Conservation (phyloP, 2,797 vertebrate species). For the Sebastes hubbsi region DNA sequence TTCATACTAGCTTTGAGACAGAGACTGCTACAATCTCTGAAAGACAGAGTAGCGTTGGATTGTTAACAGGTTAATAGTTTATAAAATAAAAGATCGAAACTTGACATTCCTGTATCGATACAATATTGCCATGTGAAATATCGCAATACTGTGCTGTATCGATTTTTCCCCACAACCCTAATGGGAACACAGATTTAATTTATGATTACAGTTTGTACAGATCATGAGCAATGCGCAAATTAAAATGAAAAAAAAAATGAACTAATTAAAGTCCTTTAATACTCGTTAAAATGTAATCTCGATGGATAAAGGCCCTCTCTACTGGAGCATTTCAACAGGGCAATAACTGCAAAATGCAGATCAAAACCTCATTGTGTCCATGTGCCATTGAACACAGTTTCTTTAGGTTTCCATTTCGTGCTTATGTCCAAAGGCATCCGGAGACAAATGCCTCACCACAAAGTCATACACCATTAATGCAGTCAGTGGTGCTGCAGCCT, state of each 20-base stretch:
- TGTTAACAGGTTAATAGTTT: too few relatives aligned
- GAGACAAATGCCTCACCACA: slow-evolving; percentile 78
- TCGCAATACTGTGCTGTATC: background rate
- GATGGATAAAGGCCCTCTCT: slow-evolving; percentile 29
- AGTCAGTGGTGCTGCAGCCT: slow-evolving; percentile 73
- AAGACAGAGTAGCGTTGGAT: rapidly evolving
- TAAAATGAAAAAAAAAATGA: slow-evolving; percentile 23
- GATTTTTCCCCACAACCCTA: rapidly evolving
- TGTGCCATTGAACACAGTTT: slow-evolving; percentile 56
- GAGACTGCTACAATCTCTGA: rapidly evolving
- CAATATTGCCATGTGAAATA: background rate
- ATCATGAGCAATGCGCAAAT: slow-evolving; percentile 33
- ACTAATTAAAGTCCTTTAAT: slow-evolving; percentile 60
- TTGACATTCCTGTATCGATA: too few relatives aligned
- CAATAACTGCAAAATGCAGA: slow-evolving; percentile 62
- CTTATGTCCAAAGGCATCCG: slow-evolving; percentile 68
- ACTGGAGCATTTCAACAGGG: slow-evolving; percentile 39
- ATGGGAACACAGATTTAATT: background rate
- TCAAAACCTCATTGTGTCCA: slow-evolving; percentile 49
- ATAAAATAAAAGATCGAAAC: too few relatives aligned
- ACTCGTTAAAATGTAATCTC: slow-evolving; percentile 50
- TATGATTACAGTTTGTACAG: slow-evolving; percentile 25
- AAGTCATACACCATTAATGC: slow-evolving; percentile 82
- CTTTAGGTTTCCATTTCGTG: slow-evolving; percentile 56
- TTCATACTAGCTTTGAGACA: too few relatives aligned